A percentile compares a stretch with the other conserved stretches of the same genome.
These are phyloP conservation scores for Pangasius larnaudii DNA, from an alignment of 2,797 vertebrate species.

Conservation along the genomic window DNA sequence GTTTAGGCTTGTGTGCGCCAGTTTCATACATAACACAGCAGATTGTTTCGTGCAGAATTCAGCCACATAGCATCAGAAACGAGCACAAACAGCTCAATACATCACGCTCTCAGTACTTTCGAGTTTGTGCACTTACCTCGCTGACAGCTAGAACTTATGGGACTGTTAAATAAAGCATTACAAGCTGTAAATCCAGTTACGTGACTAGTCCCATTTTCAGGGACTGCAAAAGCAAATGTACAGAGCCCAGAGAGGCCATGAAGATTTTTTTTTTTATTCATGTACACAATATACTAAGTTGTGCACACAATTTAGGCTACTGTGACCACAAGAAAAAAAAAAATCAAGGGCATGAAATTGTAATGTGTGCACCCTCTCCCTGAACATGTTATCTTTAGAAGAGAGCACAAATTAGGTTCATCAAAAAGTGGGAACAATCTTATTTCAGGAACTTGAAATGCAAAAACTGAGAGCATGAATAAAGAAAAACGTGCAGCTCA, in stretches of 20 bases:
- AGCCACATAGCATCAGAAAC: background rate
- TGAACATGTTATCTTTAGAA: background rate
- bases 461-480: background rate
- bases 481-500: background rate
- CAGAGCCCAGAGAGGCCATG: background rate
- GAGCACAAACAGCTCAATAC: background rate
- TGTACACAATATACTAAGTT: background rate
- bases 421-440: background rate
- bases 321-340: background rate
- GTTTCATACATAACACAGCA: background rate
- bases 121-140: background rate
- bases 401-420: background rate
- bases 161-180: slow-evolving; percentile 22
- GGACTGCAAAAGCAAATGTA: background rate
- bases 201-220: slow-evolving; percentile 8
- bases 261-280: background rate
- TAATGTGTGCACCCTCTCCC: background rate
- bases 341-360: background rate
- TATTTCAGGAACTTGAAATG: background rate
- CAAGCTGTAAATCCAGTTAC: slow-evolving; percentile 22
- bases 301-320: background rate
- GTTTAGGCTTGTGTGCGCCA: background rate
- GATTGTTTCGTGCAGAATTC: background rate
- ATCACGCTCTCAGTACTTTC: slow-evolving; percentile 9
- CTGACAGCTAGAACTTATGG: slow-evolving; percentile 17